These are phyloP conservation scores for Epinotia demarniana DNA, from an alignment of 2,888 invertebrate genomes.

Conservation along the genomic window DNA sequence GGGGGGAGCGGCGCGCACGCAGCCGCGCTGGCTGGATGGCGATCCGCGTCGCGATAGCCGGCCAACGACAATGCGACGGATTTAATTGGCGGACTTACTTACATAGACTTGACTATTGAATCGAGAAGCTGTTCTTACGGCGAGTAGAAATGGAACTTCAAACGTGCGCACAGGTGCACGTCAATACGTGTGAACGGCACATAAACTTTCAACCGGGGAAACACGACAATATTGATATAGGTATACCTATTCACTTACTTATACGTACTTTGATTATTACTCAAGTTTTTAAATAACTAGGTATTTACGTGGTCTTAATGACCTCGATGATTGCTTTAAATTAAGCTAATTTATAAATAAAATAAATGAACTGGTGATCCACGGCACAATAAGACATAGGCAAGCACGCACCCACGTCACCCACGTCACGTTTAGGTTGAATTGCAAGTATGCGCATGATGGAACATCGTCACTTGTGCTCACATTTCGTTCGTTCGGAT, in stretches of 20 bases:
- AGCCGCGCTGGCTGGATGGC: constrained; percentile 38
- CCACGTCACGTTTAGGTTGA: constrained; percentile 48
- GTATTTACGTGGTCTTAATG: neutral
- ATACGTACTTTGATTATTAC: too few relatives aligned
- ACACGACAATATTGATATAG: neutral
- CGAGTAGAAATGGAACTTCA: constrained; percentile 52
- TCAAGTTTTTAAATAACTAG: too few relatives aligned
- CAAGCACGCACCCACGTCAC: constrained; percentile 19
- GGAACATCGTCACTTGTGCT: constrained; percentile 55
- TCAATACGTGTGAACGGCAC: constrained; percentile 43
- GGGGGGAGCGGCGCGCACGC: constrained; percentile 32
- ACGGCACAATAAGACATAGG: constrained; percentile 46
- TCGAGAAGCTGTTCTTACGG: constrained; percentile 53
- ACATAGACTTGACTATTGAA: constrained; percentile 55
- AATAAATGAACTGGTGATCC: constrained; percentile 34
- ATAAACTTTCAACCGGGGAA: neutral
- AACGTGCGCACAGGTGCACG: constrained; percentile 52
- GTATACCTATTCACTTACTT: too few relatives aligned
- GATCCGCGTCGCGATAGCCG: constrained; percentile 55
- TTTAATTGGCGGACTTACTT: constrained; percentile 69
- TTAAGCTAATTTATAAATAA: neutral
- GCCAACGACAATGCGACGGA: constrained; percentile 60
- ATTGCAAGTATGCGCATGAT: constrained; percentile 63
- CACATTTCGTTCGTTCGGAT: constrained; percentile 23
- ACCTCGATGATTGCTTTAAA: neutral